Base-by-base conservation (phyloP, 2,888 invertebrate species). In the Nycteola revayana region DNA sequence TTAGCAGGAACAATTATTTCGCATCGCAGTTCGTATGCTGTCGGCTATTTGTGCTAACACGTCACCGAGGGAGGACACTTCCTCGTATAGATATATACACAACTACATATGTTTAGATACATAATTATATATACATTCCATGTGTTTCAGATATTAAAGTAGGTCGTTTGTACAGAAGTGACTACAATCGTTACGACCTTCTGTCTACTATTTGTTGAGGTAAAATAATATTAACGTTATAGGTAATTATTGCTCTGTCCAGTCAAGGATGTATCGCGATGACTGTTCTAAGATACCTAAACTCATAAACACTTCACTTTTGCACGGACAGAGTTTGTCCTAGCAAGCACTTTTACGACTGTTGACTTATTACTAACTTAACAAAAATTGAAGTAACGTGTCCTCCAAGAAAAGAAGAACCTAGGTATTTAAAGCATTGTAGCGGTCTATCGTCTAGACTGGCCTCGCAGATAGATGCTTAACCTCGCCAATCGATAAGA, bases 31-130 rank as follows among this genome's bases (percentile, higher is more conserved):
- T 40, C 32, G 30, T 26, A 26, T 40, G 44, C 6, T 17, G 23
- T 37, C 9, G 21, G 32, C 29, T 21, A 20, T 25, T 25, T 10
- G 32, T 28, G 38, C 23, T 18, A 32, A 30, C 29, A 39, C 47
- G 54, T 49, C 54, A 52, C 18, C 25, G 42, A 48, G 44, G 45
- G 47, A 53, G 47, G 54, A 54, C 36, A 52, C 52, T 52, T 52
- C 52, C 52, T 52, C 39, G 23, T 49, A 35, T n/a, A n/a, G n/a
- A 20, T 14, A 7, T 25, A 20, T 11, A 9, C 20, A 9, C 25
- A 10, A 14, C 5, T n/a, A 11, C 9, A 9, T 26, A 26, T 3
- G n/a, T n/a, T n/a, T 27, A 32, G 11, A 39, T 33, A 39, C 42
- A 41, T 17, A 32, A 17, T 7, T 9, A 32, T 32, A n/a, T n/a